Conservation (phyloP, 2,797 vertebrate species). For the Rhinichthys osculus region DNA sequence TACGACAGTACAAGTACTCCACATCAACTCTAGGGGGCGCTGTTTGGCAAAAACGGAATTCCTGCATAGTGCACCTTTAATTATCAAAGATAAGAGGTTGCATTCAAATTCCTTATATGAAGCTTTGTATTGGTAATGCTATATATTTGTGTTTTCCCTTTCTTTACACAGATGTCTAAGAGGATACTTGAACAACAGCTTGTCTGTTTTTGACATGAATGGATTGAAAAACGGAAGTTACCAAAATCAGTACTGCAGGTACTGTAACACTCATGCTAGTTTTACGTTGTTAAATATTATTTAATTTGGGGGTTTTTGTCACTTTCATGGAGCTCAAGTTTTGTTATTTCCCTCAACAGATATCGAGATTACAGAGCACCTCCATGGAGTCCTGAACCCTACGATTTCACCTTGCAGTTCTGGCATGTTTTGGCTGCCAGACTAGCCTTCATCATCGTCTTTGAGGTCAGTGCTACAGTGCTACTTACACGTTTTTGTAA, state of each 20-base stretch:
- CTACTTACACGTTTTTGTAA: neutral
- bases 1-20: too few relatives aligned
- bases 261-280: slow-evolving; percentile 7
- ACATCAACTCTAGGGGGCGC: too few relatives aligned
- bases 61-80: too few relatives aligned
- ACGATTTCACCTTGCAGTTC: slow-evolving; percentile 97
- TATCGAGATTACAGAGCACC: slow-evolving; percentile 96
- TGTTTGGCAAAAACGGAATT: too few relatives aligned
- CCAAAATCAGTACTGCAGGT: slow-evolving; percentile 88
- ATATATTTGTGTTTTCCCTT: neutral
- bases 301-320: neutral
- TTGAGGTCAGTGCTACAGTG: slow-evolving; percentile 89
- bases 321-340: neutral
- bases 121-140: neutral
- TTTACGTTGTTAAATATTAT: neutral
- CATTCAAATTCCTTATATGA: neutral
- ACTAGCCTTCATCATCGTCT: slow-evolving; percentile 97
- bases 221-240: slow-evolving; percentile 81
- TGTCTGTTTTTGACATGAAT: slow-evolving; percentile 92
- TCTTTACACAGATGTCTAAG: slow-evolving; percentile 85
- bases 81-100: neutral
- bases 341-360: slow-evolving; percentile 69
- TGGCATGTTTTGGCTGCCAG: slow-evolving; percentile 98
- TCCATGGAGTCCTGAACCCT: slow-evolving; percentile 89
- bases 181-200: slow-evolving; percentile 96